Evolutionary conservation across 1,140 invertebrate species (phyloP), one percentile per base, ranked within the genome.

Genomic region (Pectinophora gossypiella): DNA sequence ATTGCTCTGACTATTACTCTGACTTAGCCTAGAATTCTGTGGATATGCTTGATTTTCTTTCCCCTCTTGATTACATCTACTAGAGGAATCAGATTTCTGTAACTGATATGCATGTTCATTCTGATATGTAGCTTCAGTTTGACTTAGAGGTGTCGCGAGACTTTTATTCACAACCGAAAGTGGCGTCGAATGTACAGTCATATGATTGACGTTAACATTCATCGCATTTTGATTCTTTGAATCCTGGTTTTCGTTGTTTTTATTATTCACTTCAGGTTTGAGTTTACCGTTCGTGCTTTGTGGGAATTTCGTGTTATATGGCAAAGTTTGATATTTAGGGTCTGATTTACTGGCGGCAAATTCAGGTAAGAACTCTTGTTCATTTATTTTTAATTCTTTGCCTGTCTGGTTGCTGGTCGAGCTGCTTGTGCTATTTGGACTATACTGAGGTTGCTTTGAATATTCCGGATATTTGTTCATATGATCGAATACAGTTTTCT

Each of bases 311-410:
- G 94, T 95, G 63, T 96, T 96, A 76, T 96, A 96, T 42, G 96
- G 96, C 74, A 97, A 89, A 15, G 95, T 97, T 88, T 98, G 96
- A 89, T 97, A 97, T 84, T 97, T 97, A 0, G 96, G 95, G 81
- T 98, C 95, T 44, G 94, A 94, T 84, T 97, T 97, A 64, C 92
- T 94, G n/a, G 83, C 85, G 42, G 85, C 87, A 55, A 89, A 89
- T 61, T 89, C 87, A 20, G 87, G 87, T 12, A 84, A 69, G 59
- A 88, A 89, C 65, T 89, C 87, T 71, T 89, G 87, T 64, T 89
- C 84, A 54, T 83, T 86, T 47, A 83, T 84, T 74, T 84, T 87
- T n/a, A 74, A 60, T 53, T 87, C 82, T 71, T 83, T 86, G 44
- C 68, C 72, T 47, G 74, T 78, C 81, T 80, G 83, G 48, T 83